phyloP scores from a whole-genome alignment of 2,888 invertebrate species.

The Dascillus cervinus region DNA sequence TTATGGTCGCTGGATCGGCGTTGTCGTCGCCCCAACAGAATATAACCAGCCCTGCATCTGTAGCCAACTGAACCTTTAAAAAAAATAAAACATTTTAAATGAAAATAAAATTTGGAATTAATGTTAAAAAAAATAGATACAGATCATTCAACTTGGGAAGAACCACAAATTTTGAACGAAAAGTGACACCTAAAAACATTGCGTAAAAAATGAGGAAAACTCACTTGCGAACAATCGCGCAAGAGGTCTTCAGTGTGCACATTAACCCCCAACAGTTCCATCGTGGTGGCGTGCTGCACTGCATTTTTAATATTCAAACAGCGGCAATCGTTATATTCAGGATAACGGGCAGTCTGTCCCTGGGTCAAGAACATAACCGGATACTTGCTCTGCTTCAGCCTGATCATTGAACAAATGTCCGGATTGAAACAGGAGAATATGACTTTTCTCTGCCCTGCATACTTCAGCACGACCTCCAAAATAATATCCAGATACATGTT shows the following conservation, averaged over 20 bases:
- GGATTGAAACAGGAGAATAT: slow-evolving; percentile 95
- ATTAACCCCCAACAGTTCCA: slow-evolving; percentile 81
- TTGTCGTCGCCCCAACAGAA: slow-evolving; percentile 98
- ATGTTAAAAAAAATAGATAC: too few species aligned
- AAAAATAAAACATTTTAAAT: neutral
- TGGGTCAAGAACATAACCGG: slow-evolving; percentile 93
- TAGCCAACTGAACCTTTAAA: slow-evolving; percentile 64
- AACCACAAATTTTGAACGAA: slow-evolving; percentile 6
- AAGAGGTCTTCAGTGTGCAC: slow-evolving; percentile 90
- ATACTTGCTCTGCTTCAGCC: slow-evolving; percentile 92
- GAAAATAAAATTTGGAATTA: slow-evolving; percentile 1
- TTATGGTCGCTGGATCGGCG: slow-evolving; percentile 78
- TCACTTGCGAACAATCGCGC: slow-evolving; percentile 72
- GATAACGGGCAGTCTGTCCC: slow-evolving; percentile 52
- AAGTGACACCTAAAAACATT: slow-evolving; percentile 37
- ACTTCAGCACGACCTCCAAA: slow-evolving; percentile 72
- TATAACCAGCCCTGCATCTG: slow-evolving; percentile 73
- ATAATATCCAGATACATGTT: slow-evolving; percentile 89
- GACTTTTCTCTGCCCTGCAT: slow-evolving; percentile 74
- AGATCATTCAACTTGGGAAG: too few species aligned
- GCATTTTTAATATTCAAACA: slow-evolving; percentile 76
- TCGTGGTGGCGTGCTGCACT: slow-evolving; percentile 71
- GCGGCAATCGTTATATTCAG: slow-evolving; percentile 76
- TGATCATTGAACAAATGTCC: slow-evolving; percentile 89
- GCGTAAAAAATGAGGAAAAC: too few species aligned